phyloP scores from a whole-genome alignment of 2,113 vertebrate genomes.

The Herpetotheres cachinnans region DNA sequence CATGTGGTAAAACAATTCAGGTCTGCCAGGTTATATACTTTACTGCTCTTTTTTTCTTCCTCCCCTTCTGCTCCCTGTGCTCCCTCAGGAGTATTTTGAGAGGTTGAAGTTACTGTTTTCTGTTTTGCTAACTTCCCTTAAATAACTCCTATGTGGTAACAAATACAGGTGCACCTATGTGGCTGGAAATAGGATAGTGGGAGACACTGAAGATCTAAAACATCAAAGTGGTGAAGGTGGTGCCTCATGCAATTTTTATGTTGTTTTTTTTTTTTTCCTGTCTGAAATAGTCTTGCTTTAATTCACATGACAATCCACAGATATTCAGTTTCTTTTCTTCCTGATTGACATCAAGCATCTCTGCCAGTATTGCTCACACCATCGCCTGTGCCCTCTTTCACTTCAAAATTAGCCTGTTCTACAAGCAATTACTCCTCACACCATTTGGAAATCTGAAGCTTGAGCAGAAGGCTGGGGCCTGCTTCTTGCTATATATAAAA shows the following conservation, averaged over 20 bases:
- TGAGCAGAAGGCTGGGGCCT: conserved; percentile 58
- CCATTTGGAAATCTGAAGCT: conserved; percentile 44
- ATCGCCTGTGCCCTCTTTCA: conserved; percentile 17
- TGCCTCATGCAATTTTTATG: neutral
- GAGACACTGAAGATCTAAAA: neutral
- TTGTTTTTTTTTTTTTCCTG: neutral
- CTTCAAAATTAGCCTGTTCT: conserved; percentile 49
- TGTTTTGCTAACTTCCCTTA: neutral
- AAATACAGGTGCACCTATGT: neutral
- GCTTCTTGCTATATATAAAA: conserved; percentile 51
- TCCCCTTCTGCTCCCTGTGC: neutral
- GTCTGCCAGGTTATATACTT: neutral
- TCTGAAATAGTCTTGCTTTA: neutral
- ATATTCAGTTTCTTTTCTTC: neutral
- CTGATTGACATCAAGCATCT: neutral
- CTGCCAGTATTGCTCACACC: conserved; percentile 34
- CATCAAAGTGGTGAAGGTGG: neutral
- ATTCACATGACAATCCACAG: neutral
- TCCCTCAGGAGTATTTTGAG: neutral
- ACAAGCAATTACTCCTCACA: conserved; percentile 28
- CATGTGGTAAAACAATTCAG: neutral
- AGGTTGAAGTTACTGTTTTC: neutral
- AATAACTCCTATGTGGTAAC: neutral
- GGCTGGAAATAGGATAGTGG: neutral
- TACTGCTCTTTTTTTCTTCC: neutral